Conservation (phyloP, 2,888 invertebrate species). For the Yponomeuta sedellus region DNA sequence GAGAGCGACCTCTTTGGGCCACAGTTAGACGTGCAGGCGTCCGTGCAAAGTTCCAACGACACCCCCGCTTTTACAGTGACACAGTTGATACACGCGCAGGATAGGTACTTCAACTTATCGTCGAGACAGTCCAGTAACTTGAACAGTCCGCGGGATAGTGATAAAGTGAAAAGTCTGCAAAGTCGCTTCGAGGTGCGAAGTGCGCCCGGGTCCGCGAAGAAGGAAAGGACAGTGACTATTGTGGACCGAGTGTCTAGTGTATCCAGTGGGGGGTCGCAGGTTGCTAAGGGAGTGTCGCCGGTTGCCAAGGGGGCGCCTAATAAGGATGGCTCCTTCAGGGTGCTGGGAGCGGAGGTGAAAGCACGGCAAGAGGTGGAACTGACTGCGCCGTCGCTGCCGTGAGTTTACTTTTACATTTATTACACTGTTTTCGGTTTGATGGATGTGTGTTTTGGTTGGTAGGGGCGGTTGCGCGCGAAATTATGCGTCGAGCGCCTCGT, state of each 20-base stretch:
- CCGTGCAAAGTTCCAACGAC: slow-evolving; percentile 27
- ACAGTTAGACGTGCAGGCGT: slow-evolving; percentile 38
- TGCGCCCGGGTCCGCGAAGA: slow-evolving; percentile 37
- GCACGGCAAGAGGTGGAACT: slow-evolving; percentile 28
- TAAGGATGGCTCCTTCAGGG: slow-evolving; percentile 43
- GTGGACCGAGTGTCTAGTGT: slow-evolving; percentile 22
- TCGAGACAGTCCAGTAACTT: slow-evolving; percentile 32
- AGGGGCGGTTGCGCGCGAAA: not conserved
- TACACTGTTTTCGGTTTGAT: not conserved
- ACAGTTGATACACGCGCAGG: slow-evolving; percentile 66
- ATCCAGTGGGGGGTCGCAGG: not conserved
- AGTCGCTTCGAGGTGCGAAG: slow-evolving; percentile 36
- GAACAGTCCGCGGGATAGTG: slow-evolving; percentile 23
- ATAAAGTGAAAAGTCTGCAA: slow-evolving; percentile 22
- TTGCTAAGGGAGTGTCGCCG: slow-evolving; percentile 17
- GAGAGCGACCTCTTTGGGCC: slow-evolving; percentile 49
- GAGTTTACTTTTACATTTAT: slow-evolving; percentile 28
- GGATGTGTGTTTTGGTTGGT: not conserved
- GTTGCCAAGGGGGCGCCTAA: slow-evolving; percentile 17
- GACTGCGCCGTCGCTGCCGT: slow-evolving; percentile 36
- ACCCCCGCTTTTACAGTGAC: slow-evolving; percentile 62
- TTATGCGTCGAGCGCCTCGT: too few species aligned
- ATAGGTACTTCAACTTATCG: slow-evolving; percentile 60
- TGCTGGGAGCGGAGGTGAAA: slow-evolving; percentile 35
- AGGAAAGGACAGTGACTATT: slow-evolving; percentile 22